Conservation (phyloP, 2,797 vertebrate species). For the Anguilla anguilla region DNA sequence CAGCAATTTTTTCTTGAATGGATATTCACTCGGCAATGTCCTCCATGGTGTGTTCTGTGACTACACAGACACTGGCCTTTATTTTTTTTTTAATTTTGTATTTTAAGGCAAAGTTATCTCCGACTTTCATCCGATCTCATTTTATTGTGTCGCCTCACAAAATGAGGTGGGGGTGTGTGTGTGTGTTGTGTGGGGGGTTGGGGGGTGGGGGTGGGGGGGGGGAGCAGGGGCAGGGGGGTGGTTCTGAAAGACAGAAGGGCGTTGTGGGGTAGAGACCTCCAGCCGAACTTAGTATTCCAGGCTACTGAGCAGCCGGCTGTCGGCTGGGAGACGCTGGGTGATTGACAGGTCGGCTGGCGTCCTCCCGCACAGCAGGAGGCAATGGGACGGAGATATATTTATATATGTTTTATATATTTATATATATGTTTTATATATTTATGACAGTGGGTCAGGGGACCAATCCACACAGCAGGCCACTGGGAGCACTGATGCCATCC, state of each 20-base stretch:
- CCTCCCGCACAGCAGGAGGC: constrained; percentile 43
- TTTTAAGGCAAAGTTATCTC: not conserved
- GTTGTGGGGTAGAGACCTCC: constrained; percentile 4
- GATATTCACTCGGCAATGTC: not conserved
- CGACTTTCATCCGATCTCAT: not conserved
- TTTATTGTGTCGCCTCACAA: too few relatives aligned
- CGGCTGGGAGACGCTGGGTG: constrained; percentile 49
- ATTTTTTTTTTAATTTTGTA: not conserved
- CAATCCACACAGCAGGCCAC: not conserved
- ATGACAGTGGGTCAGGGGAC: not conserved
- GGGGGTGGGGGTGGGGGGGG: too few relatives aligned
- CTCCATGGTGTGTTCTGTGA: too few relatives aligned
- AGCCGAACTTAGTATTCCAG: constrained; percentile 31
- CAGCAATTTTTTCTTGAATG: not conserved
- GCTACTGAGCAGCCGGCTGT: constrained; percentile 12
- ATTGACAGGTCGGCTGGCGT: constrained; percentile 61
- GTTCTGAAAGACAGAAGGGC: not conserved
- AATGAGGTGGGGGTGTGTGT: not conserved
- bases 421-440: not conserved
- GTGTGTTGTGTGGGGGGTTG: too few relatives aligned
- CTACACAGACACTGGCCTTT: too few relatives aligned
- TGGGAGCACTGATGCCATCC: not conserved
- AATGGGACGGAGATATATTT: not conserved
- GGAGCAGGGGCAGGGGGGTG: not conserved
- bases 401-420: too few relatives aligned